Conservation (phyloP, 23 tunicate genomes). For the Ascidia mentula region DNA sequence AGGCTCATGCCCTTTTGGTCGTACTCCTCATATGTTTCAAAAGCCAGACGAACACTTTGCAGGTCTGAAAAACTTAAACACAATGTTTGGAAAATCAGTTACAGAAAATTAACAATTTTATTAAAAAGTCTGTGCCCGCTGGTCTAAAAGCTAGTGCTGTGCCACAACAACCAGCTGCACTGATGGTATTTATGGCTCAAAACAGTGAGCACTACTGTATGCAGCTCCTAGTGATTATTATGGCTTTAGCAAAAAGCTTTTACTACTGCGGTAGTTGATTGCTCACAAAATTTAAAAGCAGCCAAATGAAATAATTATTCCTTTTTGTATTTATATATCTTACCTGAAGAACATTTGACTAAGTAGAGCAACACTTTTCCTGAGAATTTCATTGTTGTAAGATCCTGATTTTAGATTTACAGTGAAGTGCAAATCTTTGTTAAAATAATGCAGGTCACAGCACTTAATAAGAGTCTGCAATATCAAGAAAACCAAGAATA, state of each 20-base stretch:
- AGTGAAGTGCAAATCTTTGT: slow-evolving; percentile 63
- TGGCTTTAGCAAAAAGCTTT: too few species aligned
- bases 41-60: slow-evolving; percentile 64
- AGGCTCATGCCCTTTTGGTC: slow-evolving; percentile 79
- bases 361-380: slow-evolving; percentile 33
- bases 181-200: too few species aligned
- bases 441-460: slow-evolving; percentile 58
- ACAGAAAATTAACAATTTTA: too few species aligned
- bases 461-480: slow-evolving; percentile 10
- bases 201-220: too few species aligned
- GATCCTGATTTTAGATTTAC: slow-evolving; percentile 72
- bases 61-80: slow-evolving; percentile 52
- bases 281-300: too few species aligned
- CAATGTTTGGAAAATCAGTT: neutral
- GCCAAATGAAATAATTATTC: too few species aligned
- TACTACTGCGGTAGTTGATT: too few species aligned
- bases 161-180: too few species aligned
- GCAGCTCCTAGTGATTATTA: too few species aligned
- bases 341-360: slow-evolving; percentile 32
- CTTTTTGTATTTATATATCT: too few species aligned
- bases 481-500: neutral
- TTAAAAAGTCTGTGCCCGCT: too few species aligned
- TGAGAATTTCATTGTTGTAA: slow-evolving; percentile 50
- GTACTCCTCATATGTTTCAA: slow-evolving; percentile 65
- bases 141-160: too few species aligned